phyloP scores from a whole-genome alignment of 2,888 invertebrate species.

The Belgica antarctica region DNA sequence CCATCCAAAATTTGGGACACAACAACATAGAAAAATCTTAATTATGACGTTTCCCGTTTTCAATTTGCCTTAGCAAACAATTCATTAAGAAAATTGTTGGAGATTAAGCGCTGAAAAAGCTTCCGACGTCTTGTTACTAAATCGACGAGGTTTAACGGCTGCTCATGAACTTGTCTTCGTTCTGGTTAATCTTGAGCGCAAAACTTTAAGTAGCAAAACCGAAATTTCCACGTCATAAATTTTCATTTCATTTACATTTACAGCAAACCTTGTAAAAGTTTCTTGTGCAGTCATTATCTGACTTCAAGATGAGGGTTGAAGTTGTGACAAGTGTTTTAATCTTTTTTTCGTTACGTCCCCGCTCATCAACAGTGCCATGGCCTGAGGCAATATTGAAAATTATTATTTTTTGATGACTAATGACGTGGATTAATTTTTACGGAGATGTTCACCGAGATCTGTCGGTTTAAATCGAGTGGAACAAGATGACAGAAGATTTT shows the following conservation, averaged over 20 bases:
- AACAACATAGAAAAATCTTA: no score
- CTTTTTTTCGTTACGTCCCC: background rate
- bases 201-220: background rate
- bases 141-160: background rate
- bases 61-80: conserved; percentile 27
- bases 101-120: conserved; percentile 23
- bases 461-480: no score
- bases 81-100: conserved; percentile 15
- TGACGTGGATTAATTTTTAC: no score
- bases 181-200: background rate
- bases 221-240: background rate
- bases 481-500: no score
- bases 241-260: background rate
- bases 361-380: background rate
- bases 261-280: background rate
- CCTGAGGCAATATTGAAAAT: no score
- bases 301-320: background rate
- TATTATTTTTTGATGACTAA: no score
- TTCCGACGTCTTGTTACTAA: background rate
- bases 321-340: conserved; percentile 5
- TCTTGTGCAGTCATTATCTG: background rate
- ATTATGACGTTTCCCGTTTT: background rate
- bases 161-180: background rate
- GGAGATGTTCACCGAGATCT: no score
- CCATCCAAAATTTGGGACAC: no score